Percentiles rank a stretch among this genome's conserved stretches.
Evolutionary conservation across 2,113 vertebrate genomes (phyloP).

Genomic region (Myanophis thanlyinensis): DNA sequence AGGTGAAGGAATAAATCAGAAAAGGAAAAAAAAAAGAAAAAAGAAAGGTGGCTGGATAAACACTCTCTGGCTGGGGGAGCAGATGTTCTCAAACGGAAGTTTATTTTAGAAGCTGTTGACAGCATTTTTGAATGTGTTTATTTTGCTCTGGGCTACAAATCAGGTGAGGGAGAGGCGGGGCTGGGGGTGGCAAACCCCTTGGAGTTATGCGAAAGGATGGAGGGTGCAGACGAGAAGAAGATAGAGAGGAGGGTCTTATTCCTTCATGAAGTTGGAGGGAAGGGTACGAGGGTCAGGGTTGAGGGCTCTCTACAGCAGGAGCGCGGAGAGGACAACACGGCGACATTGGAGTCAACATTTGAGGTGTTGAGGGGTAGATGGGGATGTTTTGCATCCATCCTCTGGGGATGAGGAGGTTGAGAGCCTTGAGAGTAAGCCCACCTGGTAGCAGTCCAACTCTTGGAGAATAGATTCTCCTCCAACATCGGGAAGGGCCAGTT

Average conservation of each 20-base stretch:
- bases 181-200: not conserved
- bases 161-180: not conserved
- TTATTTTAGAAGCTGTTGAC: not conserved
- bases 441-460: not conserved
- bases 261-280: not conserved
- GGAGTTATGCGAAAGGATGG: not conserved
- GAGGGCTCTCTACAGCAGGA: not conserved
- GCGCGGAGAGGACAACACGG: not conserved
- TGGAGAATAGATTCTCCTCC: not conserved
- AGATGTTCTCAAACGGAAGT: not conserved
- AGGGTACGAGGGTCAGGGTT: not conserved
- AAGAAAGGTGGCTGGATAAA: not conserved
- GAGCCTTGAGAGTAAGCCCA: not conserved
- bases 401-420: not conserved
- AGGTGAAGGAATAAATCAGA: not conserved
- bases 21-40: not conserved
- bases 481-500: not conserved
- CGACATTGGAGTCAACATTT: not conserved
- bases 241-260: not conserved
- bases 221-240: not conserved
- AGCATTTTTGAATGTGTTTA: not conserved
- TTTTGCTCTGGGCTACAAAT: not conserved
- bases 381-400: not conserved
- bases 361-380: not conserved
- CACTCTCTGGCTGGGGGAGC: not conserved